These are phyloP conservation scores for Hystrix brachyura DNA, from an alignment of 2,113 vertebrate genomes.

Conservation along the genomic window DNA sequence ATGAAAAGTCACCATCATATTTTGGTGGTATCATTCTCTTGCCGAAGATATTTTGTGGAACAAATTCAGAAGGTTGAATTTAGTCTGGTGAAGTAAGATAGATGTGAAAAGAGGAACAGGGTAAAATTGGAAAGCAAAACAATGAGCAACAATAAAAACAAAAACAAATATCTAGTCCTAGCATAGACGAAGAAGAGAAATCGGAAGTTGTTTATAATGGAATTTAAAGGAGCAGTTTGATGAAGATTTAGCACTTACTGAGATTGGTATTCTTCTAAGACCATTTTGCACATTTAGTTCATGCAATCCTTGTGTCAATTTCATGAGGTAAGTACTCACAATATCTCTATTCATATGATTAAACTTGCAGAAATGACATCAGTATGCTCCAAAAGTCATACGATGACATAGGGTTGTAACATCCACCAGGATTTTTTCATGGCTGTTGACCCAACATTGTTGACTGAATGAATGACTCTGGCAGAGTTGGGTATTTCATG, in stretches of 20 bases:
- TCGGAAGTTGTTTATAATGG: constrained; percentile 1
- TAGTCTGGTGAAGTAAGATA: too few relatives aligned
- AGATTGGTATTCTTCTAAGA: not conserved
- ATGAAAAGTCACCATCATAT: not conserved
- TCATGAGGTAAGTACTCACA: not conserved
- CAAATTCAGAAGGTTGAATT: not conserved
- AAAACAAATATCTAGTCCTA: not conserved
- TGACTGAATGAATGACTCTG: not conserved
- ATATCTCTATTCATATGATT: not conserved
- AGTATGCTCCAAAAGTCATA: not conserved
- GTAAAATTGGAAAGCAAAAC: not conserved
- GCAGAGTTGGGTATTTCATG: not conserved
- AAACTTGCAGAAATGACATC: not conserved
- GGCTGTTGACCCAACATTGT: not conserved
- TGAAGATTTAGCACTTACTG: not conserved
- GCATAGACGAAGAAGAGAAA: not conserved
- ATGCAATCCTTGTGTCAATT: not conserved
- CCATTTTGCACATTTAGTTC: not conserved
- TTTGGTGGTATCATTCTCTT: not conserved
- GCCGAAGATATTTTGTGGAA: not conserved
- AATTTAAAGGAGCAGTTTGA: not conserved
- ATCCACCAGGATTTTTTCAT: not conserved
- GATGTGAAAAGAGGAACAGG: not conserved
- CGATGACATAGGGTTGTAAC: not conserved
- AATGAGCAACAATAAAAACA: not conserved